Evolutionary conservation across 2,113 vertebrate species (phyloP).

Genomic region (Willisornis vidua): DNA sequence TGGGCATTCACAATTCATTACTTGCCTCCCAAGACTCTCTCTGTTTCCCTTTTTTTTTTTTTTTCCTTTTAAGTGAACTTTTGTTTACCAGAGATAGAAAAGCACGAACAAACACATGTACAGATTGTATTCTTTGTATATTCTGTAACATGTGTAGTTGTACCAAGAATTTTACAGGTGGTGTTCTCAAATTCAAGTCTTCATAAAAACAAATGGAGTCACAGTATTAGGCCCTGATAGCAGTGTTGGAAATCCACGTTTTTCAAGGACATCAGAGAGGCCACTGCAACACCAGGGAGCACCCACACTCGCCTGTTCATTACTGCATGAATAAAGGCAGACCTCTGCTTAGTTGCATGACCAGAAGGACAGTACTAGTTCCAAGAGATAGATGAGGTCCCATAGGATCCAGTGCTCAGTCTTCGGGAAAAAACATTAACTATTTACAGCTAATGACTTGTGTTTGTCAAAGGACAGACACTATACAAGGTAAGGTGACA

Average conservation of each 20-base stretch:
- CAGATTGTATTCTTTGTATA: neutral
- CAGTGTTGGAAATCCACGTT: neutral
- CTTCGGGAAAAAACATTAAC: neutral
- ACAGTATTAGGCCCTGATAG: neutral
- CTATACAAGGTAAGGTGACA: neutral
- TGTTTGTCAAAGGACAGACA: neutral
- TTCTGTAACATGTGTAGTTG: neutral
- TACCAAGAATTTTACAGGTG: neutral
- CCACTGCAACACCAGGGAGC: neutral
- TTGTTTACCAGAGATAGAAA: neutral
- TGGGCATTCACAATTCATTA: conserved; percentile 29
- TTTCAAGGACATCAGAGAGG: neutral
- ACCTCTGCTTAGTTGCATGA: neutral
- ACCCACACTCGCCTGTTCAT: neutral
- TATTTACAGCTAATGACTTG: neutral
- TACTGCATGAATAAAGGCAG: neutral
- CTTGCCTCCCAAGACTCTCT: neutral
- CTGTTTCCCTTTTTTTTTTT: neutral
- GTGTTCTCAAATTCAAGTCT: neutral
- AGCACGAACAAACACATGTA: neutral
- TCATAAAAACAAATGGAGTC: neutral
- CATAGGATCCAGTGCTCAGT: neutral
- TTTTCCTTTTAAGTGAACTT: neutral
- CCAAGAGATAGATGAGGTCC: neutral
- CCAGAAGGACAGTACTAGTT: neutral